These are phyloP conservation scores for Gnatocerus cornutus DNA, from an alignment of 2,888 invertebrate genomes.

Conservation along the genomic window DNA sequence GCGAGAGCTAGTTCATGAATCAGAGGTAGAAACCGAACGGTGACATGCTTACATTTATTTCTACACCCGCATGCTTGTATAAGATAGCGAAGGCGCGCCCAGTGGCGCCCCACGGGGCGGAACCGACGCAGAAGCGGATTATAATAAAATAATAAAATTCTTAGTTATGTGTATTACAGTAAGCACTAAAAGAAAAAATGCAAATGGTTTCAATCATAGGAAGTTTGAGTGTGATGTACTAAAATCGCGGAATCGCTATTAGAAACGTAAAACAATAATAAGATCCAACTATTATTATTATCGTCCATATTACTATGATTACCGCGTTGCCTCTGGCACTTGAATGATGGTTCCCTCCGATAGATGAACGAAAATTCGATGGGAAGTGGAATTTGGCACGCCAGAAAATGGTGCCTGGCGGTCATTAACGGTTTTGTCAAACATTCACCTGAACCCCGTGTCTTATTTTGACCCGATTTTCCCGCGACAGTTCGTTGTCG, in stretches of 20 bases:
- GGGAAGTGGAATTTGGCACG: constrained; percentile 15
- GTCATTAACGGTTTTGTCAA: constrained; percentile 16
- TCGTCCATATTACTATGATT: background rate
- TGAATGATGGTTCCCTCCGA: background rate
- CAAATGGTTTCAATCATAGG: too few species aligned
- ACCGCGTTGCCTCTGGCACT: background rate
- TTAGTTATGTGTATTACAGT: too few species aligned
- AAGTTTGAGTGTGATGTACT: too few species aligned
- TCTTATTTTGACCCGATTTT: constrained; percentile 7
- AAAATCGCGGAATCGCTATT: constrained; percentile 1
- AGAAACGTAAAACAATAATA: background rate
- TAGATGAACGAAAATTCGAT: constrained; percentile 12
- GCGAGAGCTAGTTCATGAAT: constrained; percentile 58
- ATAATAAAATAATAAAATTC: too few species aligned
- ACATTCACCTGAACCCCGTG: background rate
- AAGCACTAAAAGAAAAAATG: too few species aligned
- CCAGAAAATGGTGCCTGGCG: background rate
- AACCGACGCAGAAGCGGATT: too few species aligned
- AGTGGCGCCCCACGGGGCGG: constrained; percentile 4
- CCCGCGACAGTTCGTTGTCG: too few species aligned
- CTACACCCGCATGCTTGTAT: constrained; percentile 61
- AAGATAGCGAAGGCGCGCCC: constrained; percentile 4
- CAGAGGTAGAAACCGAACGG: constrained; percentile 60
- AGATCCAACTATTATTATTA: background rate
- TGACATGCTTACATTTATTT: constrained; percentile 60